Conservation (phyloP, 35 echinoderm and acorn worm species). For the Hemicentrotus pulcherrimus region DNA sequence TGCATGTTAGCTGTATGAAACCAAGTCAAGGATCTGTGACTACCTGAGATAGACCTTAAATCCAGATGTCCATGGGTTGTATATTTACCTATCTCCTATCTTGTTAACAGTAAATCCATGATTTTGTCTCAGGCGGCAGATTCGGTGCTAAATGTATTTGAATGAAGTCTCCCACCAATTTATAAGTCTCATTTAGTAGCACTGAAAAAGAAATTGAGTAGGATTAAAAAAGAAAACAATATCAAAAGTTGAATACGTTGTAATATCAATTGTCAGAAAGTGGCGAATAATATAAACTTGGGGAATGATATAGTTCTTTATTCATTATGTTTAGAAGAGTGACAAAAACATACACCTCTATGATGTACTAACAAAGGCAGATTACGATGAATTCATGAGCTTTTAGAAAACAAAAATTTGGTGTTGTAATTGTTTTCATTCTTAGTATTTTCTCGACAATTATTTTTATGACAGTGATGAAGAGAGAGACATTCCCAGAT, state of each 20-base stretch:
- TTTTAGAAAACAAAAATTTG: too few relatives aligned
- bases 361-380: too few relatives aligned
- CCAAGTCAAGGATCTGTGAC: too few relatives aligned
- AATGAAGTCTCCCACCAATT: not conserved
- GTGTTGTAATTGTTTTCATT: too few relatives aligned
- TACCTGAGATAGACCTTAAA: too few relatives aligned
- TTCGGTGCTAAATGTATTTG: not conserved
- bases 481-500: constrained; percentile 61
- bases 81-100: too few relatives aligned
- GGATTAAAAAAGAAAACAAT: too few relatives aligned
- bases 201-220: too few relatives aligned
- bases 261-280: not conserved
- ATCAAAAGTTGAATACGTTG: too few relatives aligned
- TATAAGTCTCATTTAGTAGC: not conserved
- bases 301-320: not conserved
- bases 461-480: not conserved
- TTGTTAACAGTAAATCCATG: not conserved
- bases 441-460: not conserved
- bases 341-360: not conserved
- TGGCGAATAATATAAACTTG: not conserved
- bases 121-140: not conserved
- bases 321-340: not conserved
- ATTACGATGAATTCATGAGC: too few relatives aligned
- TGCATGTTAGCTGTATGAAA: too few relatives aligned
- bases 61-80: too few relatives aligned